These are phyloP conservation scores for Chlorodrepanis virens DNA, from an alignment of 2,113 vertebrate species.

Conservation along the genomic window DNA sequence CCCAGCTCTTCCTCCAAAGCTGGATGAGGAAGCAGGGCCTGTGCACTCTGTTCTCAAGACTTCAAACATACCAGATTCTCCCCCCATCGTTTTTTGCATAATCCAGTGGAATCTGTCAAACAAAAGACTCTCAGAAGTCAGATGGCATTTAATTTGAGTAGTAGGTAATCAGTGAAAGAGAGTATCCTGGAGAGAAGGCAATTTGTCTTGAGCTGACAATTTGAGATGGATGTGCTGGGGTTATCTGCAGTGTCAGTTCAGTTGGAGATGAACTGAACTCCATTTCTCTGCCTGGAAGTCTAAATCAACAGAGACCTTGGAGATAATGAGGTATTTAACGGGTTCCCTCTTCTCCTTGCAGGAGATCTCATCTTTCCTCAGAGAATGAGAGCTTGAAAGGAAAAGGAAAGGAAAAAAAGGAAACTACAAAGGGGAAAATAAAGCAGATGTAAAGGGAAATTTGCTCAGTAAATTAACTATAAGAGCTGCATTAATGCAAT, in stretches of 20 bases:
- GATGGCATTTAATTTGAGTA: conserved; percentile 65
- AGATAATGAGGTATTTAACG: neutral
- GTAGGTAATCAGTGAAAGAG: conserved; percentile 65
- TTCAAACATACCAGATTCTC: conserved; percentile 51
- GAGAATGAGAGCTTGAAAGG: neutral
- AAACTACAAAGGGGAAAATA: neutral
- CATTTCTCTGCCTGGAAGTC: conserved; percentile 45
- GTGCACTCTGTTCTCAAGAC: conserved; percentile 41
- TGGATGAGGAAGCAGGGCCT: conserved; percentile 21
- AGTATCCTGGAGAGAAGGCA: conserved; percentile 60
- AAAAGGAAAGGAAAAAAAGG: neutral
- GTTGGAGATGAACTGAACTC: conserved; percentile 36
- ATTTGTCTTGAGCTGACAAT: conserved; percentile 63
- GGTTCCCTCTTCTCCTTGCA: neutral
- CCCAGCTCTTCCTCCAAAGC: conserved; percentile 26
- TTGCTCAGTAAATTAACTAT: neutral
- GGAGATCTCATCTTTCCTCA: neutral
- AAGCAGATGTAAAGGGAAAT: neutral
- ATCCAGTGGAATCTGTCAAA: conserved; percentile 68
- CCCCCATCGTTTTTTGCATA: conserved; percentile 55
- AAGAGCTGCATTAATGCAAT: neutral
- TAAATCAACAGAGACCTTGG: neutral
- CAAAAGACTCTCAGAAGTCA: conserved; percentile 62
- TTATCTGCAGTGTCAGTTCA: conserved; percentile 62
- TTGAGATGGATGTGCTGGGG: conserved; percentile 68